A percentile compares a stretch with the other conserved stretches of the same genome.
These are phyloP conservation scores for Pelobates fuscus DNA, from an alignment of 2,113 vertebrate genomes.

Conservation along the genomic window DNA sequence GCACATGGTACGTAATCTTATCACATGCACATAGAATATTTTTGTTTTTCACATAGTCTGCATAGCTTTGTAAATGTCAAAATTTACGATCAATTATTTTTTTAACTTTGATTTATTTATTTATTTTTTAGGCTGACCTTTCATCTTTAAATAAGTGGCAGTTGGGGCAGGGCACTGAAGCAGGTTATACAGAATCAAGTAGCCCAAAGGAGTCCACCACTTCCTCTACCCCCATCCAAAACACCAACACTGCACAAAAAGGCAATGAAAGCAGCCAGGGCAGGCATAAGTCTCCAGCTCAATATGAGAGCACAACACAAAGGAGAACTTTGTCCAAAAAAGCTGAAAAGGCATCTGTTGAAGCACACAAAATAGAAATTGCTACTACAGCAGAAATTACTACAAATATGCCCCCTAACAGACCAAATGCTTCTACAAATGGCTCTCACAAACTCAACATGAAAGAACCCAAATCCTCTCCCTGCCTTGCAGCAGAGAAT, in stretches of 20 bases:
- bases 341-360: slow-evolving; percentile 83
- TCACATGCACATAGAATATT: too few species aligned
- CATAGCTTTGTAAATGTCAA: too few species aligned
- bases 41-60: too few species aligned
- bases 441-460: slow-evolving; percentile 91
- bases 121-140: too few species aligned
- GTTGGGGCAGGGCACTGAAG: too few species aligned
- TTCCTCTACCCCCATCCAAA: slow-evolving; percentile 79
- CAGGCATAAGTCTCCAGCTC: slow-evolving; percentile 92
- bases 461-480: slow-evolving; percentile 91
- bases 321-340: slow-evolving; percentile 91
- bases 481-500: slow-evolving; percentile 81
- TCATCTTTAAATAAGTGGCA: too few species aligned
- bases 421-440: slow-evolving; percentile 89
- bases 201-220: slow-evolving; percentile 81
- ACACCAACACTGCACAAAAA: slow-evolving; percentile 85
- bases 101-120: too few species aligned
- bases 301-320: slow-evolving; percentile 81
- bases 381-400: slow-evolving; percentile 86
- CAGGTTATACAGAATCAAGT: slow-evolving; percentile 77
- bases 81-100: too few species aligned
- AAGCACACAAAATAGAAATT: slow-evolving; percentile 93
- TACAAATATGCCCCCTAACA: slow-evolving; percentile 77
- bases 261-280: slow-evolving; percentile 83
- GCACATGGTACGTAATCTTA: too few species aligned